phyloP scores from a whole-genome alignment of 2,888 invertebrate genomes.

The Trilocha varians region DNA sequence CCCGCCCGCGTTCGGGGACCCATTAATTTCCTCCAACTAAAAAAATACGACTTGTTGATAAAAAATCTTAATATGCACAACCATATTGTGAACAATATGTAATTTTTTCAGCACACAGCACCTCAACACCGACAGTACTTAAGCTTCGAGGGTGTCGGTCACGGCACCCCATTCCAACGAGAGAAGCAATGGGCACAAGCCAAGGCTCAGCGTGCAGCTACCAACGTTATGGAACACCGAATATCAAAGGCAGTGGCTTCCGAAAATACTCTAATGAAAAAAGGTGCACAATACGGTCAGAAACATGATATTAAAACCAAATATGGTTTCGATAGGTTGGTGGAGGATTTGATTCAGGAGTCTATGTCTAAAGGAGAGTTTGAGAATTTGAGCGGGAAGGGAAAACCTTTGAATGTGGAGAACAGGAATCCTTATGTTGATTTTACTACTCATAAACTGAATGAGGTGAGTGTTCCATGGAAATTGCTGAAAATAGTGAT shows the following conservation, averaged over 20 bases:
- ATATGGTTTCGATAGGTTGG: conserved; percentile 88
- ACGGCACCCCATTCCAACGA: conserved; percentile 84
- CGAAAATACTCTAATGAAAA: conserved; percentile 78
- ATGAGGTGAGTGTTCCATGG: conserved; percentile 70
- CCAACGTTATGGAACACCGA: conserved; percentile 75
- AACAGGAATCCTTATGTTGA: conserved; percentile 89
- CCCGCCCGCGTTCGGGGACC: too few species aligned
- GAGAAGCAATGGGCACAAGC: conserved; percentile 83
- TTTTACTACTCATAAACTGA: conserved; percentile 88
- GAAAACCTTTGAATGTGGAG: conserved; percentile 83
- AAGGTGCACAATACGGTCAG: conserved; percentile 69
- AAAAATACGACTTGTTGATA: too few species aligned
- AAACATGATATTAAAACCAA: conserved; percentile 85
- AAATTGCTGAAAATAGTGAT: neutral
- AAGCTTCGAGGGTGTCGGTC: conserved; percentile 83
- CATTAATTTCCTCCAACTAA: too few species aligned
- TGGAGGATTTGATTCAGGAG: conserved; percentile 93
- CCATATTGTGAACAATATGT: neutral
- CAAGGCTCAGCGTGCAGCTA: conserved; percentile 79
- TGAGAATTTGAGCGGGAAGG: conserved; percentile 84
- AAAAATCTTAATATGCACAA: too few species aligned
- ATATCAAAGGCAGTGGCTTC: conserved; percentile 74
- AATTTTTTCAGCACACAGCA: conserved; percentile 78
- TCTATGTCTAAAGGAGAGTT: conserved; percentile 93
- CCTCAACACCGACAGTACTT: conserved; percentile 92